Conservation (phyloP, 2,888 invertebrate genomes). For the Brenthis daphne region DNA sequence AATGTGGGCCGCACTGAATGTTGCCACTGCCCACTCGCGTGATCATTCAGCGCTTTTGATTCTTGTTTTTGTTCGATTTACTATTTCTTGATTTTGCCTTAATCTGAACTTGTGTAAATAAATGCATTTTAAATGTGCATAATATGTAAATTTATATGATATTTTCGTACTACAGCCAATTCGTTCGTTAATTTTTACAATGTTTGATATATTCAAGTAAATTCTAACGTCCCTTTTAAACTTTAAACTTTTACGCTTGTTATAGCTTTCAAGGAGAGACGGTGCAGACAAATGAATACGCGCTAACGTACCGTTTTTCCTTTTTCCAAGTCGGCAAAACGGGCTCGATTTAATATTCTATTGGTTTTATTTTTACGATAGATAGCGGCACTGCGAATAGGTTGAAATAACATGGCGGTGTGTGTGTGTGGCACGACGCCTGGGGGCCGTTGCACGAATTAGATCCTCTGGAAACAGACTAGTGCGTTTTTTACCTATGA, state of each 20-base stretch:
- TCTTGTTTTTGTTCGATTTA: slow-evolving; percentile 6
- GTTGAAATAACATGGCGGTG: slow-evolving; percentile 31
- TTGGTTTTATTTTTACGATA: slow-evolving; percentile 36
- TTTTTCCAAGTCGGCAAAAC: slow-evolving; percentile 28
- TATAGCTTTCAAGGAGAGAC: slow-evolving; percentile 10
- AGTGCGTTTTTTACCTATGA: slow-evolving; percentile 26
- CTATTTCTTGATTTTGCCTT: background rate
- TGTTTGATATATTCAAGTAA: background rate
- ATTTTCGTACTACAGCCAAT: too few species aligned
- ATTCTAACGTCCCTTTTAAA: slow-evolving; percentile 6
- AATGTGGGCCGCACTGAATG: slow-evolving; percentile 26
- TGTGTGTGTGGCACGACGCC: slow-evolving; percentile 33
- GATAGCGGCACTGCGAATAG: slow-evolving; percentile 34
- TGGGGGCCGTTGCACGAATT: slow-evolving; percentile 33
- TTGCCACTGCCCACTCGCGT: slow-evolving; percentile 27
- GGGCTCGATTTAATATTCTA: slow-evolving; percentile 36
- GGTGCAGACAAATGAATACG: slow-evolving; percentile 22
- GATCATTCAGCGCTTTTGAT: slow-evolving; percentile 27
- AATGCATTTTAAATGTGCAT: background rate
- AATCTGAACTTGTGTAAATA: background rate
- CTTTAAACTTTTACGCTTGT: slow-evolving; percentile 15
- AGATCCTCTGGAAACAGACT: slow-evolving; percentile 25
- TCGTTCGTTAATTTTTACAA: too few species aligned
- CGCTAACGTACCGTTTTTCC: slow-evolving; percentile 24
- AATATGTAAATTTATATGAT: too few species aligned